Evolutionary conservation across 2,113 vertebrate species (phyloP).

Genomic region (Orientallactaga bullata): DNA sequence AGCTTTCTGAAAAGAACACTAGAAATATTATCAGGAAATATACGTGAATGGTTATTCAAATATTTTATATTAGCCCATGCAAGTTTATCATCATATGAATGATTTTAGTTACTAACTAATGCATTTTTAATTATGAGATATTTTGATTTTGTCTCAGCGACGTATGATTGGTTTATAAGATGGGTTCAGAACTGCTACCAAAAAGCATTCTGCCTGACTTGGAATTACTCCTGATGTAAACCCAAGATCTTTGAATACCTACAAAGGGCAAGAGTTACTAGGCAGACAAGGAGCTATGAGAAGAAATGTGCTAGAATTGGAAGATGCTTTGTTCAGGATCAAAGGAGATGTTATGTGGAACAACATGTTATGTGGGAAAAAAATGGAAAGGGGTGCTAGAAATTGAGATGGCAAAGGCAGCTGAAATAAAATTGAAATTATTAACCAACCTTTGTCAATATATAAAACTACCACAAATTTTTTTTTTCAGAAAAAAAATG

Average conservation of each 20-base stretch:
- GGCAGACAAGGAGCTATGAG: background rate
- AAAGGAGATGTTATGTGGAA: rapidly evolving
- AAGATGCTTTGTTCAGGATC: background rate
- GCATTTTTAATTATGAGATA: background rate
- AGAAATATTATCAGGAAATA: background rate
- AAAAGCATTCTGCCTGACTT: background rate
- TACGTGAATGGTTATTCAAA: no score
- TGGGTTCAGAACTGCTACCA: background rate
- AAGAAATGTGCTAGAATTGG: background rate
- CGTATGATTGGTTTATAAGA: background rate
- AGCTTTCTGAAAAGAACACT: background rate
- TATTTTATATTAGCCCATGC: no score
- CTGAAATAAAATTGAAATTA: background rate
- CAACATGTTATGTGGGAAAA: rapidly evolving
- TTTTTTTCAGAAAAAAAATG: no score
- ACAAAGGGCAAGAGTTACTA: background rate
- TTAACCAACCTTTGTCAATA: background rate
- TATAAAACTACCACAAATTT: background rate
- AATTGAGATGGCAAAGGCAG: background rate
- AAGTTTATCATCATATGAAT: background rate
- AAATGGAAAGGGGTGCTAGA: background rate
- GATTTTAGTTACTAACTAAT: background rate
- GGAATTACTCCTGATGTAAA: background rate
- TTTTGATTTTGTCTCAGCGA: background rate
- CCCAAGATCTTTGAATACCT: background rate